These are phyloP conservation scores for Phrynocephalus vlangalii DNA, from an alignment of 2,797 vertebrate genomes.

Conservation along the genomic window DNA sequence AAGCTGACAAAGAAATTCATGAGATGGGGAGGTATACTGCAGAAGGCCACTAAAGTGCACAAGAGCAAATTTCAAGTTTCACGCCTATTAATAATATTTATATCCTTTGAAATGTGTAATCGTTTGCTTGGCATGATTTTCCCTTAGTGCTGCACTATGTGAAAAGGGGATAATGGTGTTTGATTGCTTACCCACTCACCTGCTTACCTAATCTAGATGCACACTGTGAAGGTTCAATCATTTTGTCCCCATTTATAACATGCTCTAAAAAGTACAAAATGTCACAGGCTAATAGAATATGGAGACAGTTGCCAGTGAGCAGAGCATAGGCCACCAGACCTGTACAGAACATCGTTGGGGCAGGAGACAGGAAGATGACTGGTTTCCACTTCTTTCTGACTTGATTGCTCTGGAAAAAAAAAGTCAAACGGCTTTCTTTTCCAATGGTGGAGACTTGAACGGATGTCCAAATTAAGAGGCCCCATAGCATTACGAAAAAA, in stretches of 20 bases:
- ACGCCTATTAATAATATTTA: constrained; percentile 21
- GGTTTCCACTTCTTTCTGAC: neutral
- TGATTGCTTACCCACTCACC: constrained; percentile 15
- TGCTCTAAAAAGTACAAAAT: constrained; percentile 34
- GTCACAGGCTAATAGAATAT: neutral
- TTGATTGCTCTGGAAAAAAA: neutral
- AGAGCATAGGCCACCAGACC: neutral
- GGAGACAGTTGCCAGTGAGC: neutral
- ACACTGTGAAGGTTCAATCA: neutral
- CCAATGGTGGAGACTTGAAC: neutral
- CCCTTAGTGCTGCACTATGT: neutral
- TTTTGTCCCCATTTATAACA: neutral
- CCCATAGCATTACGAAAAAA: neutral
- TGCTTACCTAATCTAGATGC: neutral
- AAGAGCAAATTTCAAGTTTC: neutral
- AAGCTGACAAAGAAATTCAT: constrained; percentile 7
- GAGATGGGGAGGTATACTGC: constrained; percentile 2
- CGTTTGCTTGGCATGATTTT: neutral
- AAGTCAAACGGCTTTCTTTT: neutral
- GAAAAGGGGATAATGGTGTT: constrained; percentile 7
- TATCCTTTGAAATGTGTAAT: neutral
- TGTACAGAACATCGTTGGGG: neutral
- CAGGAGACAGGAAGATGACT: neutral
- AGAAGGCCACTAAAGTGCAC: neutral
- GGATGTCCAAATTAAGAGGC: neutral